Conservation (phyloP, 2,888 invertebrate species). For the Xestia c-nigrum region DNA sequence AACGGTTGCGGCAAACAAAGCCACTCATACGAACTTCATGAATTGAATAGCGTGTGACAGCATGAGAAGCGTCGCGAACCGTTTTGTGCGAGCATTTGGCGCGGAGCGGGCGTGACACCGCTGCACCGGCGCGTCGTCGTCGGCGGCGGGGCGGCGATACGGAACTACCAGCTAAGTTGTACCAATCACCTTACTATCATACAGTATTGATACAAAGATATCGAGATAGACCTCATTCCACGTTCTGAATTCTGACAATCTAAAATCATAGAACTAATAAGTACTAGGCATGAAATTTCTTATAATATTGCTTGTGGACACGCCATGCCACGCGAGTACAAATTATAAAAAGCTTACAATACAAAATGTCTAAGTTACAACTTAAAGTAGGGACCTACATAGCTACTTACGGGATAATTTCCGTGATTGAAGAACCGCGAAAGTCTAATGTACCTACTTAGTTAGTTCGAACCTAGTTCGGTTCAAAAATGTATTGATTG, state of each 20-base stretch:
- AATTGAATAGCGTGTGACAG: slow-evolving; percentile 69
- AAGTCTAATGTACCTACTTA: background rate
- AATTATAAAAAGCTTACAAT: background rate
- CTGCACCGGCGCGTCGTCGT: too few species aligned
- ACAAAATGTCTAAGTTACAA: too few species aligned
- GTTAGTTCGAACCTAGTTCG: background rate
- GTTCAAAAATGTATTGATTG: background rate
- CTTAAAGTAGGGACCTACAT: too few species aligned
- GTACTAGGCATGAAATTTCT: background rate
- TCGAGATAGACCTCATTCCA: background rate
- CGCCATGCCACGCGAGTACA: background rate
- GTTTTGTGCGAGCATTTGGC: slow-evolving; percentile 75
- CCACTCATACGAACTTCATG: slow-evolving; percentile 64
- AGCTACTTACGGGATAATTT: too few species aligned
- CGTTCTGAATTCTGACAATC: background rate
- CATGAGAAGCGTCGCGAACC: slow-evolving; percentile 68
- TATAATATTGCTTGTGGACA: background rate
- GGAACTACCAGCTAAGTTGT: background rate
- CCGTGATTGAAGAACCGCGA: too few species aligned
- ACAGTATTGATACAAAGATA: background rate
- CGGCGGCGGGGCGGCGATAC: slow-evolving; percentile 27
- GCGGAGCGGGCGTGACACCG: slow-evolving; percentile 56
- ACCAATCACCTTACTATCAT: background rate
- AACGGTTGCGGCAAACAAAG: slow-evolving; percentile 68
- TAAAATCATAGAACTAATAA: background rate